Percentiles rank a stretch among this genome's conserved stretches.
Conservation (phyloP, 1,140 invertebrate species). For the Homarus americanus region DNA sequence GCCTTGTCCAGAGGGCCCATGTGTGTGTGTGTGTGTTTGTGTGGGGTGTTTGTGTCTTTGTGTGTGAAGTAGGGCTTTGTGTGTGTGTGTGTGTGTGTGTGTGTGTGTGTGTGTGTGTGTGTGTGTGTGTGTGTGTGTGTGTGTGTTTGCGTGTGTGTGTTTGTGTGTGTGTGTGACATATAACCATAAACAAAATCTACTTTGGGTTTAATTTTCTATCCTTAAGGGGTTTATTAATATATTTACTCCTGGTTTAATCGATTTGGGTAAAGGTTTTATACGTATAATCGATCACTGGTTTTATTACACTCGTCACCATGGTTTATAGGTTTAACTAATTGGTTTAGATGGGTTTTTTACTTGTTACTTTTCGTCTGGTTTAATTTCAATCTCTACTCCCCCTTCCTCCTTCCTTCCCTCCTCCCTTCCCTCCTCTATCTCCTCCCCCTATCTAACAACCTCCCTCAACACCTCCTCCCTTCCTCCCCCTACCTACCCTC, state of each 20-base stretch:
- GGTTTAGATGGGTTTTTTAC: too few species aligned
- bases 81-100: slow-evolving; percentile 12
- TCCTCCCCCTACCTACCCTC: not conserved
- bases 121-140: not conserved
- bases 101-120: slow-evolving; percentile 22
- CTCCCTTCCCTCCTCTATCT: not conserved
- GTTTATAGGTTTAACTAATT: too few species aligned
- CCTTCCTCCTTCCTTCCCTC: not conserved
- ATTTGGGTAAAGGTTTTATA: too few species aligned
- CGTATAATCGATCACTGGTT: too few species aligned
- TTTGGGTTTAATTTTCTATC: too few species aligned
- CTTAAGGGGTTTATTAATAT: too few species aligned
- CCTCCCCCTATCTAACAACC: not conserved
- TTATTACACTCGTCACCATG: too few species aligned
- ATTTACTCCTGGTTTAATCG: too few species aligned
- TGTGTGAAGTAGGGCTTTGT: not conserved
- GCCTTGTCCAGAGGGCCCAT: too few species aligned
- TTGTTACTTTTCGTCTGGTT: too few species aligned
- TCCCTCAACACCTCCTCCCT: not conserved
- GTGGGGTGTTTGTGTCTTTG: not conserved
- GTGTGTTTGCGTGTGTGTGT: not conserved
- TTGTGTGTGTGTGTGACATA: not conserved
- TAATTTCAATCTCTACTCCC: not conserved
- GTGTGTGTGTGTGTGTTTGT: not conserved
- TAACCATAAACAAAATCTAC: too few species aligned